Evolutionary conservation across 2,113 vertebrate species (phyloP), one percentile per base, ranked within the genome.

Genomic region (Onychorhynchus coronatus): DNA sequence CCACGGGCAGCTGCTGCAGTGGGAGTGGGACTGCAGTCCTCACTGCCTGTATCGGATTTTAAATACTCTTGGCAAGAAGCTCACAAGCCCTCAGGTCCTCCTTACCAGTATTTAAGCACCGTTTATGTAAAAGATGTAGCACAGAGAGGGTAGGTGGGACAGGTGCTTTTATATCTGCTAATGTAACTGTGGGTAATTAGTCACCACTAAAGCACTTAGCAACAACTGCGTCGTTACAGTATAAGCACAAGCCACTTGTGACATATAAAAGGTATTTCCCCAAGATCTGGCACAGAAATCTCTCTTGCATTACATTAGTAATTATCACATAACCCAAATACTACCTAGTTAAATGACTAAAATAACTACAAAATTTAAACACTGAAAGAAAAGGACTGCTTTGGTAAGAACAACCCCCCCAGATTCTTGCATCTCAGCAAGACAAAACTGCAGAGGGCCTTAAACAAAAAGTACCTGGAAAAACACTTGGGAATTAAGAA

Each of bases 181-280:
- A 53, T 37, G 42, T 44, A 85, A 68, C 70, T 39, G 73, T 2
- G 11, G 65, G 52, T 61, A 91, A 95, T 96, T 94, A 95, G 83
- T 91, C 93, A 85, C 50, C 62, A 9, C 87, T 76, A 81, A 85
- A 93, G 91, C 95, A 67, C 87, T 47, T 62, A 70, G 70, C 93
- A 23, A 88, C 66, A 30, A 4, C 81, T 5, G 1, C 11, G 0
- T 33, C 7, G 2, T 78, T 90, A 82, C 53, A 49, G 72, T 71
- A 42, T 25, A 63, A 86, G 80, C 71, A 71, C 39, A 31, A 95
- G 41, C n/a, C 87, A 67, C 63, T 78, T 41, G 42, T 6, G 25
- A 84, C 52, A 67, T 8, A 37, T 9, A 74, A 82, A 58, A 68
- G 72, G 85, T 65, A 70, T 87, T 95, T 95, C 85, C 91, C 84